These are phyloP conservation scores for Psittacula cyanocephala DNA, from an alignment of 2,113 vertebrate species.

Conservation along the genomic window DNA sequence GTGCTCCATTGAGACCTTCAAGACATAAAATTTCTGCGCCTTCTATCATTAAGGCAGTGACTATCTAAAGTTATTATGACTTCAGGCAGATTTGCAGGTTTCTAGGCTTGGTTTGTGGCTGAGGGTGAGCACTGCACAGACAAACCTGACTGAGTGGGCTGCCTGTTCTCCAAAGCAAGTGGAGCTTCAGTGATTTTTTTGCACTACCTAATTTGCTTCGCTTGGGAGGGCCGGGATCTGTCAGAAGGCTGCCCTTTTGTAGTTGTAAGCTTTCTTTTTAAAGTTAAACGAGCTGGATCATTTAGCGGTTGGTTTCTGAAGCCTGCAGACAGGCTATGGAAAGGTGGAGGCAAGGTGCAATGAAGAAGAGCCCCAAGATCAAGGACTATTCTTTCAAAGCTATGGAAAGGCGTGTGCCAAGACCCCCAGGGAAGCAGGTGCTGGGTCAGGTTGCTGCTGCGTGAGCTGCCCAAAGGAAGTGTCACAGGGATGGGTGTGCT, in stretches of 20 bases:
- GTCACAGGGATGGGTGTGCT: accelerated
- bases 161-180: accelerated
- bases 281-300: background rate
- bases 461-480: background rate
- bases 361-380: background rate
- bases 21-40: background rate
- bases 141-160: background rate
- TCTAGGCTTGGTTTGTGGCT: background rate
- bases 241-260: background rate
- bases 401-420: background rate
- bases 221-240: background rate
- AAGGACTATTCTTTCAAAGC: background rate
- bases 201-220: background rate
- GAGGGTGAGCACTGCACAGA: accelerated
- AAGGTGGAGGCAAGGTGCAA: background rate
- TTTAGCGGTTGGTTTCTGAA: accelerated
- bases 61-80: background rate
- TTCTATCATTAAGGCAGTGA: background rate
- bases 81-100: background rate
- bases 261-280: background rate
- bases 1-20: background rate
- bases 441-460: background rate
- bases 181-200: background rate
- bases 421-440: accelerated
- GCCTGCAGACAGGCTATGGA: background rate